A percentile compares a stretch with the other conserved stretches of the same genome.
These are phyloP conservation scores for Fulica atra DNA, from an alignment of 2,113 vertebrate species.

Conservation along the genomic window DNA sequence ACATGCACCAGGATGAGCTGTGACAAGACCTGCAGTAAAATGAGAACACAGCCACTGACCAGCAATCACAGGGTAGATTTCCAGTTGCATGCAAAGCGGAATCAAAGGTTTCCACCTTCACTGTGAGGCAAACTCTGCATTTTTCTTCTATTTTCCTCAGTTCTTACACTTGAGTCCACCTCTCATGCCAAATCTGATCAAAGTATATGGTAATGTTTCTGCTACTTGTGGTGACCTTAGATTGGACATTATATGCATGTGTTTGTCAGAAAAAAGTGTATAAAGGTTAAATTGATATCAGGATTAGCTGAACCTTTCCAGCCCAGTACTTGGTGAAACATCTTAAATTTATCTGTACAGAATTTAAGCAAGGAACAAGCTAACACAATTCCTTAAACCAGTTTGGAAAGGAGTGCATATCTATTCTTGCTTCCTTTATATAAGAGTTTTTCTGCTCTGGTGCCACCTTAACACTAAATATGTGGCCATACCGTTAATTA, in stretches of 20 bases:
- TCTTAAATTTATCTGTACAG: background rate
- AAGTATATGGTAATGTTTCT: background rate
- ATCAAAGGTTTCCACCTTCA: background rate
- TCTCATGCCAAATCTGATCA: background rate
- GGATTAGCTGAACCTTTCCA: background rate
- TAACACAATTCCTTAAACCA: background rate
- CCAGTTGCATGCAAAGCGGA: background rate
- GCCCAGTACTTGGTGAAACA: background rate
- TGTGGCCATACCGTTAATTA: background rate
- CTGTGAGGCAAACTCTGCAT: background rate
- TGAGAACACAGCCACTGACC: background rate
- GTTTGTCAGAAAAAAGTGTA: background rate
- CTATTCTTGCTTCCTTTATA: background rate
- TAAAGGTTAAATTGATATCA: background rate
- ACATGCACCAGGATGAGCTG: background rate
- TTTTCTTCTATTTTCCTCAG: background rate
- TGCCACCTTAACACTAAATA: background rate
- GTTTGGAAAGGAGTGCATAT: background rate
- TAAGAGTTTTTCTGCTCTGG: background rate
- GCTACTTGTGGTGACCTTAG: background rate
- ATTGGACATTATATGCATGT: background rate
- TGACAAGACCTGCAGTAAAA: background rate
- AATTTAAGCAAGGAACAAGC: background rate
- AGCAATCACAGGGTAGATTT: background rate
- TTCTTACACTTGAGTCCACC: background rate